phyloP scores from a whole-genome alignment of 2,113 vertebrate genomes.

The Callospermophilus lateralis region DNA sequence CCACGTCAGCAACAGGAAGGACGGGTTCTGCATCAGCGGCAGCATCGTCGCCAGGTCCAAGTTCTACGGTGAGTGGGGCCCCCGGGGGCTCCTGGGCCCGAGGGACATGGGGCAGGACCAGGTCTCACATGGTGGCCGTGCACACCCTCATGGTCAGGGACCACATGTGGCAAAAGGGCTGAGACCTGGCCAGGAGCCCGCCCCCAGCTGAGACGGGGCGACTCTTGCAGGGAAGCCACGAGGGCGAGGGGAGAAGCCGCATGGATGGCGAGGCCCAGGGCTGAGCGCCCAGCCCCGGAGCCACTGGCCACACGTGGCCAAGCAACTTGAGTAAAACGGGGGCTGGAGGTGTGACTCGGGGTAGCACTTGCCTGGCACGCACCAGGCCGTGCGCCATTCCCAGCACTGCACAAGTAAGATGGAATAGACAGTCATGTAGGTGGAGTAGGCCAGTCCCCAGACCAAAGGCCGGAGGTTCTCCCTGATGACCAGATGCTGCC shows the following conservation, averaged over 20 bases:
- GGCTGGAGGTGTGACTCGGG: neutral
- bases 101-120: too few species aligned
- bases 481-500: too few species aligned
- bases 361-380: too few species aligned
- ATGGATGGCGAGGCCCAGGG: too few species aligned
- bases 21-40: conserved; percentile 95
- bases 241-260: too few species aligned
- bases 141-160: accelerated
- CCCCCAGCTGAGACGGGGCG: accelerated
- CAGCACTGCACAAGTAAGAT: too few species aligned
- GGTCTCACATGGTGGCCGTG: accelerated
- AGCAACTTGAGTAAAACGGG: accelerated
- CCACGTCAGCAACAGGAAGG: conserved; percentile 96
- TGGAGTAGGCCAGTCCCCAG: too few species aligned
- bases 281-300: too few species aligned
- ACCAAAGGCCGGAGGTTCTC: too few species aligned
- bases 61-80: conserved; percentile 93
- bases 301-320: accelerated
- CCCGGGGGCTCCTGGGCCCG: accelerated
- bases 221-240: neutral
- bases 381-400: neutral
- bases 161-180: accelerated
- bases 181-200: neutral
- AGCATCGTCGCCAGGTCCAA: conserved; percentile 97
- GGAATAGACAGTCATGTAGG: neutral